Conservation (phyloP, 2,888 invertebrate species). For the Pollenia griseotomentosa region DNA sequence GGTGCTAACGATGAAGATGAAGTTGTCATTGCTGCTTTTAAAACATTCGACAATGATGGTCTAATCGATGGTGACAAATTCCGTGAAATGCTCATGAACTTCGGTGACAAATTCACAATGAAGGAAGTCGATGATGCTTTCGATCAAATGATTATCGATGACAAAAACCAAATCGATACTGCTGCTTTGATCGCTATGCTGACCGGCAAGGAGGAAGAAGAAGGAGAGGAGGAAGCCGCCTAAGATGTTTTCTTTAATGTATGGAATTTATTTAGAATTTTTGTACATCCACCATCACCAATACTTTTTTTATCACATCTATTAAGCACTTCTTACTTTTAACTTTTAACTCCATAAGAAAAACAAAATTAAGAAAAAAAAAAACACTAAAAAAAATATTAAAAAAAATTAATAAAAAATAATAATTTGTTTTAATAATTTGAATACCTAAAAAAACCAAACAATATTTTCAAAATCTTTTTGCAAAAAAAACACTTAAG, state of each 20-base stretch:
- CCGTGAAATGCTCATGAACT: conserved; percentile 95
- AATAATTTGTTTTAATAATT: conserved; percentile 73
- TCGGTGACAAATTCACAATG: conserved; percentile 95
- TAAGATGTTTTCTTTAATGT: conserved; percentile 74
- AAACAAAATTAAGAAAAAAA: conserved; percentile 71
- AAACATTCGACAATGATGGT: conserved; percentile 95
- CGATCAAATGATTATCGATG: conserved; percentile 96
- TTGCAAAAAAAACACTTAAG: neutral
- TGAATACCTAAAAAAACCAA: conserved; percentile 50
- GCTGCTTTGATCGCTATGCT: conserved; percentile 93
- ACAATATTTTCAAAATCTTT: conserved; percentile 41
- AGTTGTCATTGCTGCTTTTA: conserved; percentile 96
- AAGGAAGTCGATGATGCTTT: conserved; percentile 96
- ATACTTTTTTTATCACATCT: conserved; percentile 61
- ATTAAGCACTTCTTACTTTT: conserved; percentile 73
- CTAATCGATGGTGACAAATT: conserved; percentile 95
- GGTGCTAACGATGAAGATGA: conserved; percentile 95
- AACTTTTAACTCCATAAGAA: conserved; percentile 70
- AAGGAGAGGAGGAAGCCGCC: conserved; percentile 88
- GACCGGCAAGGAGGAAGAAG: conserved; percentile 93
- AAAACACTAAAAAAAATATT: conserved; percentile 71
- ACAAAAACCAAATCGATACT: conserved; percentile 95
- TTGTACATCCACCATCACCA: conserved; percentile 60
- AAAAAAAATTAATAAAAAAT: conserved; percentile 69
- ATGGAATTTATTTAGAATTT: conserved; percentile 57